phyloP scores from a whole-genome alignment of 1,140 invertebrate species.

The Panulirus ornatus region DNA sequence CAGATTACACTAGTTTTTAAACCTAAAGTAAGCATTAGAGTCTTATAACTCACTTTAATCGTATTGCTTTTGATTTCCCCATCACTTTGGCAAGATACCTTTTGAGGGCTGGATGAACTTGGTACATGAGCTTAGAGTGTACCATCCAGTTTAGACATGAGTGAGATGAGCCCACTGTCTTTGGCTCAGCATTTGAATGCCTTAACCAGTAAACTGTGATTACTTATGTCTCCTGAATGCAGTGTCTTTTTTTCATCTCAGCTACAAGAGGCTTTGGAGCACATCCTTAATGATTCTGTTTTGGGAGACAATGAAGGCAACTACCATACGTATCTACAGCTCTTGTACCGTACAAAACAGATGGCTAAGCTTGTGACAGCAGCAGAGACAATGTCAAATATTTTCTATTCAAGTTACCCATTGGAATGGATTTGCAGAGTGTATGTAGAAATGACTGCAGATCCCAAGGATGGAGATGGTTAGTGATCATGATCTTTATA shows the following conservation, averaged over 20 bases:
- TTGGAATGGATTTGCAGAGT: constrained; percentile 60
- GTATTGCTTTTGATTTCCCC: too few species aligned
- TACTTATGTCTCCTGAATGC: too few species aligned
- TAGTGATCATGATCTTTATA: background rate
- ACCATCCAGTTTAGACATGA: too few species aligned
- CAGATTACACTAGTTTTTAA: too few species aligned
- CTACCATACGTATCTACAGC: constrained; percentile 43
- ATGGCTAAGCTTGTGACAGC: constrained; percentile 20
- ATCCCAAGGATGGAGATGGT: constrained; percentile 41
- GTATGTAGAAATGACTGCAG: constrained; percentile 43
- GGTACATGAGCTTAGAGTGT: too few species aligned
- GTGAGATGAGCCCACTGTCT: too few species aligned
- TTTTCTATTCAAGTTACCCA: constrained; percentile 52
- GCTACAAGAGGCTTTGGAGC: constrained; percentile 50
- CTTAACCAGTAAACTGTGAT: too few species aligned
- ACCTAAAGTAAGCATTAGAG: too few species aligned
- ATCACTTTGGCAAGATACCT: too few species aligned
- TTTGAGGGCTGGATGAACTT: too few species aligned
- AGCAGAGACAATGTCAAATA: constrained; percentile 30
- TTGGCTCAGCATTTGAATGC: too few species aligned
- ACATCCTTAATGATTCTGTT: constrained; percentile 55
- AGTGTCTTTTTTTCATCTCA: background rate
- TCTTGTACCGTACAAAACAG: constrained; percentile 44
- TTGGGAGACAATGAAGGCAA: constrained; percentile 60
- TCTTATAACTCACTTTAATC: too few species aligned